Evolutionary conservation across 2,888 invertebrate species (phyloP).

Genomic region (Nasonovia ribisnigri): DNA sequence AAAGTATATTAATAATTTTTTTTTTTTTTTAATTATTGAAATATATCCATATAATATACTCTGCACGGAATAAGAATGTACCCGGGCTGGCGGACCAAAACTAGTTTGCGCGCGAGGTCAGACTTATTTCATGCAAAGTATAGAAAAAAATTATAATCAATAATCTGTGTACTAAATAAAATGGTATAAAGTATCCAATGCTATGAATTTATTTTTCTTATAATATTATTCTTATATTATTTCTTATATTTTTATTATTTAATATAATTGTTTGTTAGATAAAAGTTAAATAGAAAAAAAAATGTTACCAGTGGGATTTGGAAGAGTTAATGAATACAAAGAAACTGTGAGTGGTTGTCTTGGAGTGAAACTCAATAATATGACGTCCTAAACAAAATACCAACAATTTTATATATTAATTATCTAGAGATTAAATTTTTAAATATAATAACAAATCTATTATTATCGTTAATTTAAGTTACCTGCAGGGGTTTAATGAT

Average conservation of each 20-base stretch:
- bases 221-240: neutral
- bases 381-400: conserved; percentile 49
- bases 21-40: neutral
- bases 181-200: neutral
- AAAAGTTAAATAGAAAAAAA: conserved; percentile 25
- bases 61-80: no score
- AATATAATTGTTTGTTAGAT: neutral
- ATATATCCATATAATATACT: neutral
- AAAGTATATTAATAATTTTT: neutral
- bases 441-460: neutral
- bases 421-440: neutral
- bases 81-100: no score
- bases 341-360: conserved; percentile 47
- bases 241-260: no score
- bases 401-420: conserved; percentile 1
- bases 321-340: conserved; percentile 57
- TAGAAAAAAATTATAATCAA: neutral
- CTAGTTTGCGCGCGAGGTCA: no score
- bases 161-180: neutral
- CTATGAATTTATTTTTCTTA: neutral
- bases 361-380: conserved; percentile 59
- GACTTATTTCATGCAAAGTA: neutral
- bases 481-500: conserved; percentile 58
- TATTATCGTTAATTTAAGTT: neutral
- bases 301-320: conserved; percentile 55